These are phyloP conservation scores for Coracias cyanogaster DNA, from an alignment of 2,797 vertebrate species.

Conservation along the genomic window DNA sequence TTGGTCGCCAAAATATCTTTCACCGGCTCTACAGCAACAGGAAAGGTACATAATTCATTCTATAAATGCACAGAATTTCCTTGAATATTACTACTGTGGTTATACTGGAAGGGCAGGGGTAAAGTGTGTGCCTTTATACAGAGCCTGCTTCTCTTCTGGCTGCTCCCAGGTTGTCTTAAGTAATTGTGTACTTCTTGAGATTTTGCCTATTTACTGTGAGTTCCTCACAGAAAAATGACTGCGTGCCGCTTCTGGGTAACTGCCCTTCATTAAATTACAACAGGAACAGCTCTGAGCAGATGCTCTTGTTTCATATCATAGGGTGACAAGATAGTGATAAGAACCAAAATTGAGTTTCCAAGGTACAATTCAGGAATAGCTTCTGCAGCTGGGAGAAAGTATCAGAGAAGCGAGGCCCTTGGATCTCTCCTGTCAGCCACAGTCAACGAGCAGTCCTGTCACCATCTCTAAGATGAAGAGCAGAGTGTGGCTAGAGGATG, in stretches of 20 bases:
- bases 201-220: neutral
- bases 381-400: neutral
- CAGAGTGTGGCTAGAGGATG: neutral
- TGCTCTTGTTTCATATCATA: neutral
- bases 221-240: neutral
- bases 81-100: neutral
- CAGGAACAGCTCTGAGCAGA: neutral
- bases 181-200: neutral
- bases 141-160: neutral
- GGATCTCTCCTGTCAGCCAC: neutral
- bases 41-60: conserved; percentile 83
- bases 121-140: neutral
- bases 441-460: neutral
- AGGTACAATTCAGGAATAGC: neutral
- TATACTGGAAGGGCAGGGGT: neutral
- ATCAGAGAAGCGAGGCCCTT: neutral
- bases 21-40: conserved; percentile 95
- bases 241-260: neutral
- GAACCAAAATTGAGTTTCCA: neutral
- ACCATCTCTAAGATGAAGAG: neutral
- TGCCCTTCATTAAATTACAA: neutral
- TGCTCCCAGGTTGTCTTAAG: neutral
- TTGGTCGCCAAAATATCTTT: conserved; percentile 95
- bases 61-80: neutral
- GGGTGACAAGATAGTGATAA: neutral